Conservation (phyloP, 2,888 invertebrate genomes). For the Acrocyrtus sp. region DNA sequence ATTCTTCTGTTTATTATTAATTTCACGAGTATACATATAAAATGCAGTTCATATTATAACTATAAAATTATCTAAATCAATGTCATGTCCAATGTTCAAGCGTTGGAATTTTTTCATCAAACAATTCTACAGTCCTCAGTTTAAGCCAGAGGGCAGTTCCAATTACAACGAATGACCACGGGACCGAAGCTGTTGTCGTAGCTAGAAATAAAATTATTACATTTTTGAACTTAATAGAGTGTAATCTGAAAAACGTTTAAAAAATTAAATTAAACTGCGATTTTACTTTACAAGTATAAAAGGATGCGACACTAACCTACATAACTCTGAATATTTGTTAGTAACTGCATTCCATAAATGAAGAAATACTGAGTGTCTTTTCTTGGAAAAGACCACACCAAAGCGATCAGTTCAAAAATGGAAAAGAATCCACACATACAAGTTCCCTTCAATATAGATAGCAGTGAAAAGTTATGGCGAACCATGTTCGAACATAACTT, state of each 20-base stretch:
- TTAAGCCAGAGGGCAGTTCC: slow-evolving; percentile 29
- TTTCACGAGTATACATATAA: too few species aligned
- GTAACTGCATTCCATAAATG: slow-evolving; percentile 54
- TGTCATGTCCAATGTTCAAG: too few species aligned
- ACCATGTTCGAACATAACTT: slow-evolving; percentile 6
- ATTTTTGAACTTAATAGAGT: too few species aligned
- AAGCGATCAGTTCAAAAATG: slow-evolving; percentile 57
- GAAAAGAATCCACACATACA: slow-evolving; percentile 58
- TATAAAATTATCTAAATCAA: too few species aligned
- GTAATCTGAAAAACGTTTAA: too few species aligned
- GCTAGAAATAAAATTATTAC: slow-evolving; percentile 1
- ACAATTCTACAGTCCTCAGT: not conserved
- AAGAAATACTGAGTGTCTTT: slow-evolving; percentile 51
- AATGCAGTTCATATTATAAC: too few species aligned
- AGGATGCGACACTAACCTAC: slow-evolving; percentile 43
- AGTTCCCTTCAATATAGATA: slow-evolving; percentile 59
- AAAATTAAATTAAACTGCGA: too few species aligned
- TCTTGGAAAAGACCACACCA: slow-evolving; percentile 58
- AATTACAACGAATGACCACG: slow-evolving; percentile 8
- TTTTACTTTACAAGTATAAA: not conserved
- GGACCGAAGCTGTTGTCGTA: slow-evolving; percentile 18
- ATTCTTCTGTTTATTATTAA: too few species aligned
- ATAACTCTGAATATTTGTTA: slow-evolving; percentile 56
- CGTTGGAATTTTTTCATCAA: slow-evolving; percentile 17
- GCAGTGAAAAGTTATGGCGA: slow-evolving; percentile 44